Evolutionary conservation across 2,888 invertebrate genomes (phyloP).

Genomic region (Stegana nigrithorax): DNA sequence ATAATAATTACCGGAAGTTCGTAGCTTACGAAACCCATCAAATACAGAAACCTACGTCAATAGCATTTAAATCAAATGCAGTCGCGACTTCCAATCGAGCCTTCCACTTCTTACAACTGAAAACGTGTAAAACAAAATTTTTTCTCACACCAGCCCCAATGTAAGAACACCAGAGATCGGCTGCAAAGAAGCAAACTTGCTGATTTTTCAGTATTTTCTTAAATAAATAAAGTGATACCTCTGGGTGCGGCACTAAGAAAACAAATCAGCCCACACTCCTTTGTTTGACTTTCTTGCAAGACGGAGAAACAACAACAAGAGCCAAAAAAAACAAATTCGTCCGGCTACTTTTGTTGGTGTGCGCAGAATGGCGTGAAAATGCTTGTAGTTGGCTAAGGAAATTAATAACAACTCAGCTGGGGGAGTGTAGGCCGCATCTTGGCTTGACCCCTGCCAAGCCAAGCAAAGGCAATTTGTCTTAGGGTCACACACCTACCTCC

Average conservation of each 20-base stretch:
- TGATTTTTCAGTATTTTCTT: slow-evolving; percentile 54
- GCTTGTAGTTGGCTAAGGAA: slow-evolving; percentile 56
- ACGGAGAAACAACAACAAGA: too few relatives aligned
- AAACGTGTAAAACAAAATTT: slow-evolving; percentile 44
- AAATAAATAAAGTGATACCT: slow-evolving; percentile 46
- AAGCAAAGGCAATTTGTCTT: too few relatives aligned
- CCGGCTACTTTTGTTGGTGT: slow-evolving; percentile 25
- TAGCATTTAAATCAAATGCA: not conserved
- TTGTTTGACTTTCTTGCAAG: slow-evolving; percentile 49
- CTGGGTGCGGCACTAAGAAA: slow-evolving; percentile 43
- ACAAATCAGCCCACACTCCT: slow-evolving; percentile 41
- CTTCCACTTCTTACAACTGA: too few relatives aligned
- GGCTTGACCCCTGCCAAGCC: not conserved
- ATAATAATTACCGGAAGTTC: slow-evolving; percentile 53
- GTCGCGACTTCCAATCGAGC: slow-evolving; percentile 26
- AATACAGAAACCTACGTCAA: slow-evolving; percentile 15
- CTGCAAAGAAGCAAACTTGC: too few relatives aligned
- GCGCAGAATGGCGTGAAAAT: slow-evolving; percentile 58
- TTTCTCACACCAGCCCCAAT: slow-evolving; percentile 52
- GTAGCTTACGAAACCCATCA: slow-evolving; percentile 36
- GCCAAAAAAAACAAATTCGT: not conserved
- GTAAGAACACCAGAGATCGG: not conserved
- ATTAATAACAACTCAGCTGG: slow-evolving; percentile 31
- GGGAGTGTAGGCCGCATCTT: slow-evolving; percentile 11
- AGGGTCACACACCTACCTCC: slow-evolving; percentile 1